These are phyloP conservation scores for Pachydiplax longipennis DNA, from an alignment of 2,888 invertebrate species.

Conservation along the genomic window DNA sequence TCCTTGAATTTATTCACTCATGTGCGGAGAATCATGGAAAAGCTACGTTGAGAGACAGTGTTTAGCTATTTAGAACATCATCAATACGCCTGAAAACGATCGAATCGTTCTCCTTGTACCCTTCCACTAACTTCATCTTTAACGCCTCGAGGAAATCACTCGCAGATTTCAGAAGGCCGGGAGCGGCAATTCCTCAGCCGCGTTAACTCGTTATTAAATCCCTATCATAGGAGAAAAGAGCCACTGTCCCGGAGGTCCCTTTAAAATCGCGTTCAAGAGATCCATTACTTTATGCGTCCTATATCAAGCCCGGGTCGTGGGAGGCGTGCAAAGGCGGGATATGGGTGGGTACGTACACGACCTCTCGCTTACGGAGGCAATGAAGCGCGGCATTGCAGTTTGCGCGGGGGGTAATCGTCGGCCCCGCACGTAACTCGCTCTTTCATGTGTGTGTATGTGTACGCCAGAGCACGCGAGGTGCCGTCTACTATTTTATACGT, in stretches of 20 bases:
- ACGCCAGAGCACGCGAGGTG: not conserved
- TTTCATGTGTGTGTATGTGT: not conserved
- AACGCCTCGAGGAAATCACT: too few species aligned
- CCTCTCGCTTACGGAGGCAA: conserved; percentile 1
- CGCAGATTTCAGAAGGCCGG: not conserved
- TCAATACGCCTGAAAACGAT: too few species aligned
- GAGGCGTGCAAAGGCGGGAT: not conserved
- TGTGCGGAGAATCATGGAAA: too few species aligned
- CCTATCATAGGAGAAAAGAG: not conserved
- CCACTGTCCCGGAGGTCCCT: not conserved
- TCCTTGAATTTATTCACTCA: too few species aligned
- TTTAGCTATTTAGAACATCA: too few species aligned
- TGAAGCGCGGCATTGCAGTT: not conserved
- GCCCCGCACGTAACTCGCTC: not conserved
- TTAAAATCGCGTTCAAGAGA: not conserved
- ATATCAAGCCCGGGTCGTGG: not conserved
- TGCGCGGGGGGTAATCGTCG: not conserved
- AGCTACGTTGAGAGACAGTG: too few species aligned
- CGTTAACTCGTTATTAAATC: not conserved
- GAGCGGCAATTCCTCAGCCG: not conserved
- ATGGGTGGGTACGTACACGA: not conserved
- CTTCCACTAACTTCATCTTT: too few species aligned
- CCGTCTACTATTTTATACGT: not conserved
- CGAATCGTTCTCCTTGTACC: too few species aligned
- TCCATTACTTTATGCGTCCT: not conserved